Base-by-base conservation (phyloP, 2,113 vertebrate species). In the Megaceryle torquata region DNA sequence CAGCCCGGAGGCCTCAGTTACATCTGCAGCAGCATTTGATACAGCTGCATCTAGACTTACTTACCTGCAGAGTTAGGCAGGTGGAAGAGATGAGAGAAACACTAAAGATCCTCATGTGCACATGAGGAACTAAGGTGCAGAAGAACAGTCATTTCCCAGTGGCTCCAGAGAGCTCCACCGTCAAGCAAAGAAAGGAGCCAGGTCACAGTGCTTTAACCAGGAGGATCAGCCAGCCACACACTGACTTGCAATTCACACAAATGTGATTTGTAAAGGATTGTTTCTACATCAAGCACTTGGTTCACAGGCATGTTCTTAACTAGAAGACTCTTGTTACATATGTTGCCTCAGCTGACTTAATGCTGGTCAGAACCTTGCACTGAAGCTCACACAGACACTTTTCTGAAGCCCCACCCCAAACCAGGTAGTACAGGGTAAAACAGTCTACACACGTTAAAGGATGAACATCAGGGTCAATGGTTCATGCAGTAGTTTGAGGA, bases 121-220 rank as follows among this genome's bases (percentile, higher is more conserved):
- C 11, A 12, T 6, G 5, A 24, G 61, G 33, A 71, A 31, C 76
- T 3, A 18, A 71, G 56, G 39, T 39, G 75, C 41, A 39, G 57
- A 24, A 25, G 46, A 69, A 5, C 8, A 35, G 33, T 18, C 0
- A 0, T 48, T 85, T 43, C 46, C 46, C 44, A 65, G 0, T 17
- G 18, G 20, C n/a, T 35, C 53, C 48, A 63, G 17, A 59, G 24
- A 46, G 44, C 29, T 26, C 26, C 56, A 50, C 28, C 0, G 0
- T 19, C 16, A 24, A 39, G 59, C 71, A 60, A 44, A 70, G 83
- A 37, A 39, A 2, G 31, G 33, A 74, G 46, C 37, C 22, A 28
- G 43, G n/a, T 35, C 37, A 8, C 19, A 19, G 25, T 9, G 59
- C 70, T 70, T 78, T 41, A 82, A 2, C 17, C 35, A 8, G 0